Evolutionary conservation across 2,113 vertebrate species (phyloP).

Genomic region (Chaetorhynchus papuensis): DNA sequence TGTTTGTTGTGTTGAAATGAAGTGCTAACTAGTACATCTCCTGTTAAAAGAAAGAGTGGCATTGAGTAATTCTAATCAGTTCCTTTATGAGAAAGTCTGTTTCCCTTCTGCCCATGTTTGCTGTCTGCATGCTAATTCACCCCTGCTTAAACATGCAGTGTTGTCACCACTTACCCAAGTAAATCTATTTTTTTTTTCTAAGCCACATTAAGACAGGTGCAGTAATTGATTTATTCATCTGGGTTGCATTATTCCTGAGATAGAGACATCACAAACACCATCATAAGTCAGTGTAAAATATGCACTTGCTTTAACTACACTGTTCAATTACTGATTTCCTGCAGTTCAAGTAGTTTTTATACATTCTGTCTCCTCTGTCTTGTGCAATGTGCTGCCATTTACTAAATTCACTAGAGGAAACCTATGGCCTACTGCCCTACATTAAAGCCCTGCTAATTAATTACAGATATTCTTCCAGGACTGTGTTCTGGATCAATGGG

Average conservation of each 20-base stretch:
- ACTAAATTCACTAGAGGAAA: not conserved
- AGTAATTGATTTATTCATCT: not conserved
- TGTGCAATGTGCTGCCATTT: not conserved
- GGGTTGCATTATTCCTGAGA: not conserved
- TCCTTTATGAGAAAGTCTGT: conserved; percentile 43
- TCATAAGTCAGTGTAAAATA: not conserved
- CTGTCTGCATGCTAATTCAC: conserved; percentile 62
- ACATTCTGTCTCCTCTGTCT: not conserved
- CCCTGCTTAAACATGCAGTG: not conserved
- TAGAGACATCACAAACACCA: not conserved
- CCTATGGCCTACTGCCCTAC: conserved; percentile 11
- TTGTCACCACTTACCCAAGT: not conserved
- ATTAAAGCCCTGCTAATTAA: conserved; percentile 41
- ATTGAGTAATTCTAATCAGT: conserved; percentile 34
- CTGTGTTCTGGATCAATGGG: conserved; percentile 9
- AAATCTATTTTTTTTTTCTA: not conserved
- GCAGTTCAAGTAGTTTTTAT: not conserved
- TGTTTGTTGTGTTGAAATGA: conserved; percentile 36
- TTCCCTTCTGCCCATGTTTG: conserved; percentile 39
- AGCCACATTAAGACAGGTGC: not conserved
- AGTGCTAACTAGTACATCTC: conserved; percentile 46
- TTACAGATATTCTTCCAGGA: conserved; percentile 34
- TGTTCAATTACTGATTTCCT: not conserved
- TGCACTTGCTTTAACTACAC: not conserved
- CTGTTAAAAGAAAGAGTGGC: conserved; percentile 1